phyloP scores from a whole-genome alignment of 2,888 invertebrate genomes.

The Glyphotaelius pellucidus region DNA sequence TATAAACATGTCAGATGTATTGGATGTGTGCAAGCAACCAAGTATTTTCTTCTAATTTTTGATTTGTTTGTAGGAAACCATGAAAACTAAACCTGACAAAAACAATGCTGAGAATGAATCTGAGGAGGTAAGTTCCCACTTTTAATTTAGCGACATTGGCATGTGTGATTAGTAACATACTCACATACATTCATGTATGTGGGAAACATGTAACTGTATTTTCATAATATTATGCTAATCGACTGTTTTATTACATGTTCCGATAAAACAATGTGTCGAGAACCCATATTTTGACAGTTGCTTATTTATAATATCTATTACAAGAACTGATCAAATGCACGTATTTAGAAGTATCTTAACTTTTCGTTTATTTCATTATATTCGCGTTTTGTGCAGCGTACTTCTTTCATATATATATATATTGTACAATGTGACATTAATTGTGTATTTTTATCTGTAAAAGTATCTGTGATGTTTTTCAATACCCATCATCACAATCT shows the following conservation, averaged over 20 bases:
- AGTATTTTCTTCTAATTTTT: conserved; percentile 57
- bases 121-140: conserved; percentile 77
- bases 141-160: conserved; percentile 32
- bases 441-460: neutral
- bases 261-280: conserved; percentile 10
- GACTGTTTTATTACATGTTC: conserved; percentile 20
- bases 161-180: conserved; percentile 34
- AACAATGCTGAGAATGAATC: conserved; percentile 78
- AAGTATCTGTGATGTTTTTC: neutral
- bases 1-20: conserved; percentile 58
- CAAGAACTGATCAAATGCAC: neutral
- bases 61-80: conserved; percentile 76
- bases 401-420: neutral
- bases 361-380: neutral
- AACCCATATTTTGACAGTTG: conserved; percentile 44
- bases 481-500: neutral
- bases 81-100: conserved; percentile 80
- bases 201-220: conserved; percentile 45
- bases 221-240: conserved; percentile 41
- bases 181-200: conserved; percentile 15
- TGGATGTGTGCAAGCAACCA: conserved; percentile 19
- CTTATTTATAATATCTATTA: conserved; percentile 31
- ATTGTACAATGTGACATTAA: neutral
- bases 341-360: neutral
- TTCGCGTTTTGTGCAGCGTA: neutral